These are phyloP conservation scores for Cosmia trapezina DNA, from an alignment of 2,888 invertebrate species.

Conservation along the genomic window DNA sequence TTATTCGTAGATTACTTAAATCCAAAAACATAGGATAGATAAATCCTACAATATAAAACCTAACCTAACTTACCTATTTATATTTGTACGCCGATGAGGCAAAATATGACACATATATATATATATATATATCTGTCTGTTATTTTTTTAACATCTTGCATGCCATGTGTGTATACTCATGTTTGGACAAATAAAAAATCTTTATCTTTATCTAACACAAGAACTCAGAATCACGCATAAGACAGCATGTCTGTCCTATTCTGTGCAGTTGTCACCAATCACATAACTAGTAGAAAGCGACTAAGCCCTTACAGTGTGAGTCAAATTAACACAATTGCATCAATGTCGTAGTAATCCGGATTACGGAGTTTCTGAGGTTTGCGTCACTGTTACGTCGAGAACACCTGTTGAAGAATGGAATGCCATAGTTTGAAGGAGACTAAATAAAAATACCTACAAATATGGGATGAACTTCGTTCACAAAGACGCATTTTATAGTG, in stretches of 20 bases:
- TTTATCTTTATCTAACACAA: too few species aligned
- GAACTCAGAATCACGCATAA: neutral
- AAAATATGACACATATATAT: too few species aligned
- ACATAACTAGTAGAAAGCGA: slow-evolving; percentile 55
- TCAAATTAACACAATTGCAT: slow-evolving; percentile 51
- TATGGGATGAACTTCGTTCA: neutral
- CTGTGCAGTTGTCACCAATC: slow-evolving; percentile 17
- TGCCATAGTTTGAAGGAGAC: neutral
- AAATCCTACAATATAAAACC: too few species aligned
- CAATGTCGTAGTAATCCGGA: slow-evolving; percentile 58
- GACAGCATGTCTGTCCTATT: neutral
- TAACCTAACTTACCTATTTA: too few species aligned
- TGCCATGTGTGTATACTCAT: too few species aligned
- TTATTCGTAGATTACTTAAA: too few species aligned
- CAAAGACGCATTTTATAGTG: too few species aligned
- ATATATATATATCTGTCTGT: too few species aligned
- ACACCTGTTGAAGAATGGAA: slow-evolving; percentile 30
- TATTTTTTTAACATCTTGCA: too few species aligned
- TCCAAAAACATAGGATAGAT: too few species aligned
- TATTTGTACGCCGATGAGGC: too few species aligned
- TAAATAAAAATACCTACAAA: neutral
- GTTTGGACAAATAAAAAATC: too few species aligned
- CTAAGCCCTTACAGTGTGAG: slow-evolving; percentile 41
- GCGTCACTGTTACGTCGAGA: slow-evolving; percentile 38
- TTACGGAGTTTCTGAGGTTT: slow-evolving; percentile 38